Evolutionary conservation across 2,888 invertebrate genomes (phyloP).

Genomic region (Drosophila koepferae): DNA sequence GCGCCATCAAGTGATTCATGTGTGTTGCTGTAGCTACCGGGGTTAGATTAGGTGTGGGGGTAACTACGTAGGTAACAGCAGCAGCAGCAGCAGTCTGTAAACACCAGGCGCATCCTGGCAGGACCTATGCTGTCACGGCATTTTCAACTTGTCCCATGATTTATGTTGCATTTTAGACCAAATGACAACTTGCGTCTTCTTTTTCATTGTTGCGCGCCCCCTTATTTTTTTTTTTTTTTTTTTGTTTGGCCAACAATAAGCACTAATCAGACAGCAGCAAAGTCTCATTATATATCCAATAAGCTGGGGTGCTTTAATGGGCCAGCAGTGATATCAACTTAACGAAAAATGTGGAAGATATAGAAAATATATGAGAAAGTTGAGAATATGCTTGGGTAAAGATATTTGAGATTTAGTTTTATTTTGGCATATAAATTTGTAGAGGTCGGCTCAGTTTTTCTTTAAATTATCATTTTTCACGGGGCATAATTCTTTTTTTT

Average conservation of each 20-base stretch:
- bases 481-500: too few relatives aligned
- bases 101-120: constrained; percentile 67
- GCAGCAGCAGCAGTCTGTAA: constrained; percentile 44
- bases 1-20: constrained; percentile 78
- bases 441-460: too few relatives aligned
- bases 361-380: neutral
- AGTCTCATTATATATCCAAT: constrained; percentile 16
- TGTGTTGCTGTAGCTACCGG: constrained; percentile 31
- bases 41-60: neutral
- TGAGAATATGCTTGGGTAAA: neutral
- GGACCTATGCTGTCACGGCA: constrained; percentile 65
- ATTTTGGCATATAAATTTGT: neutral
- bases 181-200: constrained; percentile 54
- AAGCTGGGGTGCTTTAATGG: neutral
- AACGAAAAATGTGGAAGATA: neutral
- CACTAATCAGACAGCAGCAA: constrained; percentile 47
- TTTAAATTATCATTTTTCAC: too few relatives aligned
- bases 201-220: constrained; percentile 5
- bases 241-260: constrained; percentile 48
- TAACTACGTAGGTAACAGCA: neutral
- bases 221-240: neutral
- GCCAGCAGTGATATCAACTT: neutral
- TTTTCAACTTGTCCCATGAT: constrained; percentile 67
- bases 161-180: constrained; percentile 74
- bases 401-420: neutral